Conservation (phyloP, 2,888 invertebrate species). For the Myathropa florea region DNA sequence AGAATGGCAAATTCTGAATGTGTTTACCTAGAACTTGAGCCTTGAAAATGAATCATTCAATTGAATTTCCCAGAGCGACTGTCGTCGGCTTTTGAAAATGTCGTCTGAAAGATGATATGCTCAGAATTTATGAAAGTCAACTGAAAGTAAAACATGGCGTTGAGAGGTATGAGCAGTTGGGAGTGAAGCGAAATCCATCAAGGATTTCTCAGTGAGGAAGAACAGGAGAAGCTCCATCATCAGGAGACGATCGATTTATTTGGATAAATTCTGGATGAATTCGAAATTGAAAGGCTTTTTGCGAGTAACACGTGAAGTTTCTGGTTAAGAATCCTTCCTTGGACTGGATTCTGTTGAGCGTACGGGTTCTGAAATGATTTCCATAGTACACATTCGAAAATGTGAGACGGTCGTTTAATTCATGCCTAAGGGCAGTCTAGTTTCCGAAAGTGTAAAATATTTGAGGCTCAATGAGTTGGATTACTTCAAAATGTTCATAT, state of each 20-base stretch:
- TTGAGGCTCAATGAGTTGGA: no score
- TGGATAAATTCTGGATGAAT: conserved; percentile 14
- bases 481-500: no score
- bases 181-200: neutral
- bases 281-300: neutral
- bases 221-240: neutral
- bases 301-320: neutral
- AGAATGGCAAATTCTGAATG: conserved; percentile 35
- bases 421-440: no score
- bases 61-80: conserved; percentile 30
- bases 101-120: conserved; percentile 36
- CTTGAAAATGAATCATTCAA: conserved; percentile 20
- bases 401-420: no score
- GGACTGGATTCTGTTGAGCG: neutral
- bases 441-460: no score
- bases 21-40: conserved; percentile 60
- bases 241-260: conserved; percentile 15
- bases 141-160: conserved; percentile 31
- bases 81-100: conserved; percentile 25
- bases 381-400: no score
- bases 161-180: neutral
- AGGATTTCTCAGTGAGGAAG: neutral
- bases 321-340: neutral
- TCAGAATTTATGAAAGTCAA: conserved; percentile 33
- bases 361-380: no score